Conservation (phyloP, 2,113 vertebrate species). For the Centropus unirufus region DNA sequence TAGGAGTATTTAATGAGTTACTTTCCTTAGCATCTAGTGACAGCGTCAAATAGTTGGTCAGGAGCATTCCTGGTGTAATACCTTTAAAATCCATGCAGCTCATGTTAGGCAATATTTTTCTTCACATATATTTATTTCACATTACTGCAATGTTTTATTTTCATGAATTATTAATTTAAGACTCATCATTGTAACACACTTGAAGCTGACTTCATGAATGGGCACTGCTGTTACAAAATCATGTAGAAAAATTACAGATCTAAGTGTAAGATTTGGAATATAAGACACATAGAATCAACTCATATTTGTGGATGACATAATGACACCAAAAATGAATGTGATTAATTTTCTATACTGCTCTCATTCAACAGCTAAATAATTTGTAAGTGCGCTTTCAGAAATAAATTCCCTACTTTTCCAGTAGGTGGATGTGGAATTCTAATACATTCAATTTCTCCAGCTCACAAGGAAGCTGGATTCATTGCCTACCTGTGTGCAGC, state of each 20-base stretch:
- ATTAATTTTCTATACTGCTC: slow-evolving; percentile 5
- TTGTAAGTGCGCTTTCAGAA: slow-evolving; percentile 30
- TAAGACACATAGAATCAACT: not conserved
- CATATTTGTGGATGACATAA: not conserved
- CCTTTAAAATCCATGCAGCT: not conserved
- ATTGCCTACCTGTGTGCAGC: slow-evolving; percentile 45
- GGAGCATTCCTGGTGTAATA: not conserved
- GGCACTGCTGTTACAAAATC: not conserved
- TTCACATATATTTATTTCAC: not conserved
- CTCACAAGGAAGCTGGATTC: slow-evolving; percentile 32
- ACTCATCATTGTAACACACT: not conserved
- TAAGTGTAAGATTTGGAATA: slow-evolving; percentile 7
- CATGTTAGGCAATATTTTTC: not conserved
- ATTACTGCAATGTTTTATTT: not conserved
- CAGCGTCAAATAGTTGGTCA: not conserved
- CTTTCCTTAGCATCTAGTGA: not conserved
- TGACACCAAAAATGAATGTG: not conserved
- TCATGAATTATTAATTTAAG: not conserved
- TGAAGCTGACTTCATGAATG: not conserved
- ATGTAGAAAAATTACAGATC: not conserved
- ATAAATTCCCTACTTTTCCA: slow-evolving; percentile 41
- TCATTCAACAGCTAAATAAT: slow-evolving; percentile 38
- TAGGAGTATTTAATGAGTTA: slow-evolving; percentile 16
- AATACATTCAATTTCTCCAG: not conserved
- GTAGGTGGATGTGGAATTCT: not conserved